Conservation (phyloP, 2,113 vertebrate species). For the Protobothrops mucrosquamatus region DNA sequence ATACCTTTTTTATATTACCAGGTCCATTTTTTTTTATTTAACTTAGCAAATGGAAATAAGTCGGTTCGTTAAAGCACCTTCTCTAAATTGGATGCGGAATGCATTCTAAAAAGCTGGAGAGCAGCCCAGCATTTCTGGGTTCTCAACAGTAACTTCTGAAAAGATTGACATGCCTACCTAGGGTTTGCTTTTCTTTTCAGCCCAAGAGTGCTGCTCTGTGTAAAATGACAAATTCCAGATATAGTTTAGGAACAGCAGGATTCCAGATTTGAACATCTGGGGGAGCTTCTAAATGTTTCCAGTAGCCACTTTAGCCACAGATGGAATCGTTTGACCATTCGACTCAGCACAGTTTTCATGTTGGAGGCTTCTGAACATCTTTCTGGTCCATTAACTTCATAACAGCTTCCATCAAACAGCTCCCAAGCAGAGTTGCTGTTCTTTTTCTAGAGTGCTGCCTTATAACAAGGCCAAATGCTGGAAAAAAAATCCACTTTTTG, state of each 20-base stretch:
- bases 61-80: not conserved
- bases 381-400: slow-evolving; percentile 56
- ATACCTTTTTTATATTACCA: not conserved
- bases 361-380: slow-evolving; percentile 49
- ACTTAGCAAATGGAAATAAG: not conserved
- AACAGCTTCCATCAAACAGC: slow-evolving; percentile 55
- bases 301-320: slow-evolving; percentile 56
- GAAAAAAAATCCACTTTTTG: slow-evolving; percentile 31
- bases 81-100: not conserved
- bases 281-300: slow-evolving; percentile 54
- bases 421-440: slow-evolving; percentile 24
- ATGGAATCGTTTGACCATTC: slow-evolving; percentile 64
- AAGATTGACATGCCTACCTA: slow-evolving; percentile 15
- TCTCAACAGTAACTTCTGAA: slow-evolving; percentile 19
- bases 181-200: slow-evolving; percentile 48
- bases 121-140: slow-evolving; percentile 23
- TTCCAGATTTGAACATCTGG: slow-evolving; percentile 50
- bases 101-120: slow-evolving; percentile 10
- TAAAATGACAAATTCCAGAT: slow-evolving; percentile 63
- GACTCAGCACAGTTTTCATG: slow-evolving; percentile 33
- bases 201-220: slow-evolving; percentile 7
- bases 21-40: not conserved
- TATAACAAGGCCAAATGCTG: slow-evolving; percentile 48
- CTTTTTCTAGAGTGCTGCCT: slow-evolving; percentile 44
- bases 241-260: slow-evolving; percentile 55